Evolutionary conservation across 2,888 invertebrate genomes (phyloP).

Genomic region (Agapetus fuscipes): DNA sequence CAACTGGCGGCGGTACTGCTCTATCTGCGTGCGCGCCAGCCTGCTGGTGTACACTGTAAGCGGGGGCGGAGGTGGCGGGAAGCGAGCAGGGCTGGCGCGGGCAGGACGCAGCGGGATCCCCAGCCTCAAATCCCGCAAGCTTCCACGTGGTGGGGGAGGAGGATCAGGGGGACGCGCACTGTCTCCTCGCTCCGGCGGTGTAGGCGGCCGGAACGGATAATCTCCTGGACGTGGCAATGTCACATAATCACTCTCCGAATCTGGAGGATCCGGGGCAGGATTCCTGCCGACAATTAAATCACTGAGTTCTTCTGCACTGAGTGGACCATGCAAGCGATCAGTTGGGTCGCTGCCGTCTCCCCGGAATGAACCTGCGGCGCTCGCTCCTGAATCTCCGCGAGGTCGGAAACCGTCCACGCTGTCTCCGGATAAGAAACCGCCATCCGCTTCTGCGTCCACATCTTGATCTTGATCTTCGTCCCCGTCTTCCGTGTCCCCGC

Average conservation of each 20-base stretch:
- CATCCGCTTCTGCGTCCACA: conserved; percentile 16
- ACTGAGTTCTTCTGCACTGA: conserved; percentile 75
- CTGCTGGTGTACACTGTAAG: conserved; percentile 65
- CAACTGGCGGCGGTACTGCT: conserved; percentile 80
- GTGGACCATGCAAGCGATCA: conserved; percentile 61
- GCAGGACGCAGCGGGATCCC: conserved; percentile 42
- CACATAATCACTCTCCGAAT: conserved; percentile 86
- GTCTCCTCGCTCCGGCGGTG: conserved; percentile 55
- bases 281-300: conserved; percentile 74
- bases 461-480: conserved; percentile 25
- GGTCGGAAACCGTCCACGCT: conserved; percentile 53
- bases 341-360: conserved; percentile 87
- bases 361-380: conserved; percentile 69
- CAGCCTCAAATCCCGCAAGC: conserved; percentile 24
- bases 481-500: conserved; percentile 27
- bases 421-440: conserved; percentile 31
- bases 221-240: conserved; percentile 55
- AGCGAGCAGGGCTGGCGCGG: conserved; percentile 32
- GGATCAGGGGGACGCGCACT: conserved; percentile 48
- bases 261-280: conserved; percentile 61
- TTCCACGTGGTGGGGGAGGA: conserved; percentile 8
- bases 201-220: conserved; percentile 38
- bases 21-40: conserved; percentile 65
- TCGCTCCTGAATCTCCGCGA: conserved; percentile 69
- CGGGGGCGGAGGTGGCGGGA: conserved; percentile 52